A percentile compares a stretch with the other conserved stretches of the same genome.
These are phyloP conservation scores for Teleiodes luculella DNA, from an alignment of 2,888 invertebrate genomes.

Conservation along the genomic window DNA sequence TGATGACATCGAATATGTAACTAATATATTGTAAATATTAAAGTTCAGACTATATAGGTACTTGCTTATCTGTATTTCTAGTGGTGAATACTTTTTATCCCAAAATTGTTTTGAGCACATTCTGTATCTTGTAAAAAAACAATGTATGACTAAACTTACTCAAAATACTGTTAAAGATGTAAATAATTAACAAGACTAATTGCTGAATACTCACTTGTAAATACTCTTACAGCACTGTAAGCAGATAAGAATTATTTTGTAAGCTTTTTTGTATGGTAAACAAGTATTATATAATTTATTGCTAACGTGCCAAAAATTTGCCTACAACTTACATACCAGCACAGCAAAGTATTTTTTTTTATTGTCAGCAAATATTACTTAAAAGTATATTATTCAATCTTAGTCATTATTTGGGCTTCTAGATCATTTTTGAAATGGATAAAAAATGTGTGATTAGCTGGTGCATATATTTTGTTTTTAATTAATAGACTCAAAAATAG, in stretches of 20 bases:
- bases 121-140: too few species aligned
- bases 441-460: too few species aligned
- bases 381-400: too few species aligned
- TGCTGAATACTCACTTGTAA: not conserved
- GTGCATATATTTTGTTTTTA: too few species aligned
- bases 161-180: not conserved
- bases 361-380: not conserved
- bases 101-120: too few species aligned
- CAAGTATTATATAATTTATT: constrained; percentile 3
- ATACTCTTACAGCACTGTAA: not conserved
- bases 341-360: not conserved
- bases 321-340: not conserved
- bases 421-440: too few species aligned
- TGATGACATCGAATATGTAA: constrained; percentile 7
- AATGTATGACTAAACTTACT: too few species aligned
- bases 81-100: too few species aligned
- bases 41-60: not conserved
- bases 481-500: too few species aligned
- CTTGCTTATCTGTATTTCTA: not conserved
- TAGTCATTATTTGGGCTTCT: too few species aligned
- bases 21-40: not conserved
- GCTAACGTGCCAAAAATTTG: constrained; percentile 21
- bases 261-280: not conserved
- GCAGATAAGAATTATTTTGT: not conserved
- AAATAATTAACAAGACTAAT: not conserved